Base-by-base conservation (phyloP, 30 jellyfish, hydroid and myxozoan species). In the Mastigias papua region DNA sequence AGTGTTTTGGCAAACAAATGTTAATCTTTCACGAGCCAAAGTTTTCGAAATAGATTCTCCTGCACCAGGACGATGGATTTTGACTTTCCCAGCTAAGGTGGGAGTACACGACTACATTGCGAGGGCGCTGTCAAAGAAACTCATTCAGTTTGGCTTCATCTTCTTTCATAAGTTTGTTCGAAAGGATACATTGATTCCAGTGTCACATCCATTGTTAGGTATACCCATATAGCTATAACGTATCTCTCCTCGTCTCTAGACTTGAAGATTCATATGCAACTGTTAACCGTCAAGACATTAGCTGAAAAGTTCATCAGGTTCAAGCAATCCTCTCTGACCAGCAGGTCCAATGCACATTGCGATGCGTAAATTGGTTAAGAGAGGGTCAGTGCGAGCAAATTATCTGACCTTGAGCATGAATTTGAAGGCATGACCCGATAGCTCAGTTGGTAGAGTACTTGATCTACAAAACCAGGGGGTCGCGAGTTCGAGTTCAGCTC, bases 201-300 rank as follows among this genome's bases (percentile, higher is more conserved):
- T 86, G 31, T 75, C 89, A 1, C 92, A 90, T 58, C 97, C 97
- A 19, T 49, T 81, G 46, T 72, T 69, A 15, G 97, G 97, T 90
- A 65, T 73, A n/a, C n/a, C n/a, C n/a, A n/a, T n/a, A n/a, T n/a
- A n/a, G n/a, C n/a, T n/a, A n/a, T n/a, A n/a, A n/a, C n/a, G 96
- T 54, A 19, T 5, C 9, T 19, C 54, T 42, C 54, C 54, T 42
- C 13, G 7, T 42, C 35, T 31, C 34, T 35, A 25, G 21, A 5
- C n/a, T 35, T 4, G 7, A 42, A 4, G 54, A 4, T 15, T 42
- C 13, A 8, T 42, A 42, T 42, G 7, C 13, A 42, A 42, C 13
- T 42, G 13, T 15, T 0, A 42, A 42, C 54, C 7, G 54, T 42
- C 0, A 42, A n/a, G n/a, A n/a, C n/a, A n/a, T n/a, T n/a, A n/a